Base-by-base conservation (phyloP, 2,113 vertebrate genomes). In the Silurus glanis region DNA sequence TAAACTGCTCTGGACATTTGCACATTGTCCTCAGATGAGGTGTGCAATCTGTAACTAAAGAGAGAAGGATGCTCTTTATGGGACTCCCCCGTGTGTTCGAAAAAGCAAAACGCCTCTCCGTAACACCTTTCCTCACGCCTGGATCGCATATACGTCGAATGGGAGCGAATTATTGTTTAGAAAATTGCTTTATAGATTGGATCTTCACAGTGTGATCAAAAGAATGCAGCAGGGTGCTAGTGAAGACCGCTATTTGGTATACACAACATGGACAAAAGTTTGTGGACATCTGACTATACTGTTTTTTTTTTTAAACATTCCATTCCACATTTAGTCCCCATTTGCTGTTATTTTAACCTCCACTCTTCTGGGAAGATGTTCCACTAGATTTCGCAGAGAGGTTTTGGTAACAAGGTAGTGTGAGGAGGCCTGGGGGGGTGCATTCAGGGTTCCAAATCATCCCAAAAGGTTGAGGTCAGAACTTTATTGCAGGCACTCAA, bases 31-130 rank as follows among this genome's bases (percentile, higher is more conserved):
- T 66, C 61, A 83, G 76, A 66, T 56, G 76, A 59, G 76, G 72
- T 76, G 28, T 49, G 84, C 84, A 80, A 25, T 80, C 84, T 86
- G 64, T 86, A 86, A 86, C 28, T 80, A 80, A 61, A 86, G 78
- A 61, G 64, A 81, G 79, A 66, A 59, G 85, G 49, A 53, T 51
- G 79, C 16, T 82, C 76, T 82, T 81, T 80, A 86, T 62, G 45
- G 66, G 66, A 37, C 37, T 16, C n/a, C 21, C 66, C 37, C 53
- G 10, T 14, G 66, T 16, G 23, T 25, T 45, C 2, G 37, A 37
- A 16, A 59, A 69, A 72, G 79, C 64, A 59, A 45, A 51, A 72
- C 37, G 3, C 9, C 16, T n/a, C 66, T 69, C 47, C 17, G 53
- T 17, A 69, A 79, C n/a, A 9, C 1, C 72, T 21, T 23, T 25